Evolutionary conservation across 2,888 invertebrate genomes (phyloP).

Genomic region (Mythimna albipuncta): DNA sequence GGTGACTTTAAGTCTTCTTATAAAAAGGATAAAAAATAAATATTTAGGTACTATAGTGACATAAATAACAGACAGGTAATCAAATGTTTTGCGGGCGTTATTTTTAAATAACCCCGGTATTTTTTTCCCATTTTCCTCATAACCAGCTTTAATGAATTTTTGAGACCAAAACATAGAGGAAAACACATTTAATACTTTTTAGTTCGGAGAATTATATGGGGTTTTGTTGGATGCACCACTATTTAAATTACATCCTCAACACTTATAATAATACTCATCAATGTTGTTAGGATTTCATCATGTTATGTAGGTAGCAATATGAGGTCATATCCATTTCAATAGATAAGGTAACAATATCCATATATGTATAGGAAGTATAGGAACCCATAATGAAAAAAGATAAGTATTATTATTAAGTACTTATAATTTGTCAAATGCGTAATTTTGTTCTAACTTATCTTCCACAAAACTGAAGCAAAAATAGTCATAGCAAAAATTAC

Average conservation of each 20-base stretch:
- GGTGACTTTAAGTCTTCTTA: no score
- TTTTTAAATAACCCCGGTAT: not conserved
- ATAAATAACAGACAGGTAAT: no score
- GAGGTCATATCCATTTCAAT: not conserved
- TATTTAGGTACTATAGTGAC: no score
- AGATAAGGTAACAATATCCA: not conserved
- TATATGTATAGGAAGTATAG: not conserved
- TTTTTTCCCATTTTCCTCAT: not conserved
- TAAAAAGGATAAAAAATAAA: no score
- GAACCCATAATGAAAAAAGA: no score
- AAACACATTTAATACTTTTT: not conserved
- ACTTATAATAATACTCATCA: not conserved
- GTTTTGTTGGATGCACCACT: not conserved
- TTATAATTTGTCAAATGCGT: not conserved
- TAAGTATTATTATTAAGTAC: not conserved
- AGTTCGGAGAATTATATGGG: not conserved
- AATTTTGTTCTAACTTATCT: not conserved
- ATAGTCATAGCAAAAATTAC: constrained; percentile 38
- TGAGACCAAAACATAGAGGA: not conserved
- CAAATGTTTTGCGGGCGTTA: no score
- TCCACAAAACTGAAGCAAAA: not conserved
- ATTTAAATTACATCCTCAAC: constrained; percentile 1
- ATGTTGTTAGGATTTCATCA: not conserved
- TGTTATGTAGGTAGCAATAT: not conserved
- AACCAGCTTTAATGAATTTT: not conserved